Percentiles rank a stretch among this genome's conserved stretches.
Conservation (phyloP, 2,113 vertebrate species). For the Engraulis encrasicolus region DNA sequence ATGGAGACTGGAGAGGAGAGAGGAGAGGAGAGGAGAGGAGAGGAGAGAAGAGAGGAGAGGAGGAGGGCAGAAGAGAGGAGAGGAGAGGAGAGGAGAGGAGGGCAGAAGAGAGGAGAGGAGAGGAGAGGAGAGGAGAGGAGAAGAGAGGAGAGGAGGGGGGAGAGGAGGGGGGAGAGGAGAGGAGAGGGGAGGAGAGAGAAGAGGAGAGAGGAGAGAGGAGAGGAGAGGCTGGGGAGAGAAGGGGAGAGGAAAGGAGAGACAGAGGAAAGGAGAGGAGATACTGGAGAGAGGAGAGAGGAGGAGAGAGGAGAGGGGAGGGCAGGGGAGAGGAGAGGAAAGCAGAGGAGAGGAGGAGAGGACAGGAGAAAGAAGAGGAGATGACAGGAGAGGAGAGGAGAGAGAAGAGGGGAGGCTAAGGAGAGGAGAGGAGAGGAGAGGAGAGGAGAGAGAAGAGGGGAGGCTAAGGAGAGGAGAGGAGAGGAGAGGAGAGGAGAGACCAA, state of each 20-base stretch:
- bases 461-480: background rate
- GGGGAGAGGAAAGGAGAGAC: too few relatives aligned
- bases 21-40: background rate
- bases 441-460: background rate
- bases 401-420: too few relatives aligned
- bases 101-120: background rate
- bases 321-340: slow-evolving; percentile 6
- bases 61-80: background rate
- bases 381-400: background rate
- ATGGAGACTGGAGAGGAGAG: slow-evolving; percentile 14
- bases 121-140: background rate
- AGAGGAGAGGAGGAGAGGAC: background rate
- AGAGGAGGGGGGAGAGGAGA: background rate
- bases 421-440: slow-evolving; percentile 20
- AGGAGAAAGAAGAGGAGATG: background rate
- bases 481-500: too few relatives aligned
- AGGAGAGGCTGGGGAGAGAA: too few relatives aligned
- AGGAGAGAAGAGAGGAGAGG: background rate
- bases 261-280: background rate
- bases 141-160: background rate
- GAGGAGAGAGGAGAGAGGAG: slow-evolving; percentile 3
- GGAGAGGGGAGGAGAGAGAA: background rate
- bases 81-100: slow-evolving; percentile 5
- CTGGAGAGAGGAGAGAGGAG: background rate
- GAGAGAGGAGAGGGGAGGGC: background rate